Conservation (phyloP, 2,797 vertebrate genomes). For the Sebastes goodei region DNA sequence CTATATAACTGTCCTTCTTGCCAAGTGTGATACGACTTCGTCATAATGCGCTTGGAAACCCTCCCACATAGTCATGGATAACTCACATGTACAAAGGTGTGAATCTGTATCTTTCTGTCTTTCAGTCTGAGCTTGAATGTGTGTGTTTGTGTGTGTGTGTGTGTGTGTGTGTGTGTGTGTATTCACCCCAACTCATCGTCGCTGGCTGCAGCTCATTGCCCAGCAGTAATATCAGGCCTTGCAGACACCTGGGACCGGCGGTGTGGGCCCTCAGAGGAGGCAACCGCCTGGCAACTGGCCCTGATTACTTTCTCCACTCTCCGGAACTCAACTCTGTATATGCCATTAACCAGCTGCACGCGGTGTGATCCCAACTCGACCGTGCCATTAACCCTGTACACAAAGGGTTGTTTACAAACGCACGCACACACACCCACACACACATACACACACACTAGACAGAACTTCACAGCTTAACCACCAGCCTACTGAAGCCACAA, state of each 20-base stretch:
- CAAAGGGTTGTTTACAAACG: conserved; percentile 56
- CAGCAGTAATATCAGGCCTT: conserved; percentile 76
- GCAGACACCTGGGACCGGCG: conserved; percentile 80
- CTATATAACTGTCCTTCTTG: conserved; percentile 3
- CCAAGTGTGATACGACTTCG: conserved; percentile 16
- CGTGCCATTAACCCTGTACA: conserved; percentile 63
- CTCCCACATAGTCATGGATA: not conserved
- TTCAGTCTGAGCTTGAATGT: not conserved
- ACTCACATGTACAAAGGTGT: not conserved
- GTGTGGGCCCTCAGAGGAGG: conserved; percentile 71
- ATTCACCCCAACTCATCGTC: conserved; percentile 47
- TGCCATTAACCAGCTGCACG: conserved; percentile 77
- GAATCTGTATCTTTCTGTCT: conserved; percentile 6
- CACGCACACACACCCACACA: conserved; percentile 8
- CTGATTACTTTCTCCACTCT: conserved; percentile 84
- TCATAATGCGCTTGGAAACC: conserved; percentile 28
- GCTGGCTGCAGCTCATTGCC: conserved; percentile 81
- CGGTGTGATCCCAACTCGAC: conserved; percentile 61
- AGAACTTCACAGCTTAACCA: conserved; percentile 32
- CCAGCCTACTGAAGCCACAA: conserved; percentile 5
- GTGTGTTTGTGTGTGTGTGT: not conserved
- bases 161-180: not conserved
- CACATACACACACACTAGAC: not conserved
- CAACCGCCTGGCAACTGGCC: conserved; percentile 76
- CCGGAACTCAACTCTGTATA: conserved; percentile 78